Evolutionary conservation across 92 coral and sea anemone species (phyloP).

Genomic region (Metridium senile): DNA sequence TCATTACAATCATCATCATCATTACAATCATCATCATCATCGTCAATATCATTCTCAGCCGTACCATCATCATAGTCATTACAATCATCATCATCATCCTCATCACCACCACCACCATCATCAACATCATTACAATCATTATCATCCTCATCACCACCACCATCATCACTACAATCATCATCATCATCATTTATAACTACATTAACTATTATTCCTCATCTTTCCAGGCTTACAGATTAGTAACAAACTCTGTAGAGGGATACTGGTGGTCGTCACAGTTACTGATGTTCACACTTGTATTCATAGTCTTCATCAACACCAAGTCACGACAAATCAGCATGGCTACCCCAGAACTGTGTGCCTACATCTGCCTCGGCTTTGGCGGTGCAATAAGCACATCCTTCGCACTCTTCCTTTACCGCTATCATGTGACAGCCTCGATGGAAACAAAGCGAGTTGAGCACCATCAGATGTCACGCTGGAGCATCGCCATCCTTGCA

Average conservation of each 20-base stretch:
- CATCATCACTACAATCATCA: background rate
- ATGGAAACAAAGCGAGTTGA: conserved; percentile 14
- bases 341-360: conserved; percentile 60
- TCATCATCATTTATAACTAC: background rate
- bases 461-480: conserved; percentile 40
- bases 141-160: background rate
- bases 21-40: background rate
- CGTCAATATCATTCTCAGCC: background rate
- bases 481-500: conserved; percentile 57
- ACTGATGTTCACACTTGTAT: conserved; percentile 56
- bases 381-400: conserved; percentile 59
- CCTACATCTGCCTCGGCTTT: conserved; percentile 66
- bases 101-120: background rate
- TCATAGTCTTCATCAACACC: conserved; percentile 55
- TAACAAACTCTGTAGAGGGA: conserved; percentile 48
- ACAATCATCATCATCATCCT: background rate
- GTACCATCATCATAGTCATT: background rate
- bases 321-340: conserved; percentile 64
- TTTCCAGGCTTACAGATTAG: conserved; percentile 40
- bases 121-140: background rate
- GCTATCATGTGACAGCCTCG: conserved; percentile 29
- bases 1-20: background rate
- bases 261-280: conserved; percentile 74
- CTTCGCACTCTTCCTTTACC: conserved; percentile 53
- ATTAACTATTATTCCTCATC: background rate